A percentile compares a stretch with the other conserved stretches of the same genome.
Evolutionary conservation across 2,888 invertebrate species (phyloP).

Genomic region (Gymnoscelis rufifasciata): DNA sequence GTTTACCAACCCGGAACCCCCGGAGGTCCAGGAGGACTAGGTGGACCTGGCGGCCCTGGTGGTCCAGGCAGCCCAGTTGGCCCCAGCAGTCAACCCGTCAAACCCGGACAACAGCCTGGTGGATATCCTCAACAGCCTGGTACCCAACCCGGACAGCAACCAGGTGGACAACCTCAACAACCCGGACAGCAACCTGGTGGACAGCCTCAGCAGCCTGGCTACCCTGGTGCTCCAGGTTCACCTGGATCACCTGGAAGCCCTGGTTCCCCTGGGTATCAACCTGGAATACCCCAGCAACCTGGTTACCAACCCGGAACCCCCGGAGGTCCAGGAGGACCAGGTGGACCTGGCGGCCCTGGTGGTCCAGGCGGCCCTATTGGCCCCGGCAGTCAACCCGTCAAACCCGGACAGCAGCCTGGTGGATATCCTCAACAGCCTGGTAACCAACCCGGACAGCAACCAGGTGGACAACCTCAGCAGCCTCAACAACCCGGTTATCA

Average conservation of each 20-base stretch:
- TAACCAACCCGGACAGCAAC: background rate
- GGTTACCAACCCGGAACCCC: background rate
- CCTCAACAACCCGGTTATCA: constrained; percentile 29
- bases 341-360: constrained; percentile 24
- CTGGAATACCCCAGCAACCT: no score
- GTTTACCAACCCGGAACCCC: constrained; percentile 1
- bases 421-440: constrained; percentile 23
- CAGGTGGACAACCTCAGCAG: constrained; percentile 29
- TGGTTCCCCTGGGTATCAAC: background rate
- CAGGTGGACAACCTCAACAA: background rate
- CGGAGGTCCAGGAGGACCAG: background rate
- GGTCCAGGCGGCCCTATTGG: constrained; percentile 8
- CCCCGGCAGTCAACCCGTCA: constrained; percentile 2
- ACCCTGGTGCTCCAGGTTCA: background rate
- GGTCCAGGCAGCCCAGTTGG: constrained; percentile 25
- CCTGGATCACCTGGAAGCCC: background rate
- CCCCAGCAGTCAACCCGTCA: constrained; percentile 20
- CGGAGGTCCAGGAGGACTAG: constrained; percentile 16
- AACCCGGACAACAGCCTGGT: constrained; percentile 19
- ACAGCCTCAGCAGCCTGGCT: background rate
- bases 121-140: no score
- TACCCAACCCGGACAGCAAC: constrained; percentile 20
- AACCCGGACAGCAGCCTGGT: constrained; percentile 27
- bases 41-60: constrained; percentile 2
- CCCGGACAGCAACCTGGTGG: constrained; percentile 24